Conservation (phyloP, 2,113 vertebrate genomes). For the Calonectris borealis region DNA sequence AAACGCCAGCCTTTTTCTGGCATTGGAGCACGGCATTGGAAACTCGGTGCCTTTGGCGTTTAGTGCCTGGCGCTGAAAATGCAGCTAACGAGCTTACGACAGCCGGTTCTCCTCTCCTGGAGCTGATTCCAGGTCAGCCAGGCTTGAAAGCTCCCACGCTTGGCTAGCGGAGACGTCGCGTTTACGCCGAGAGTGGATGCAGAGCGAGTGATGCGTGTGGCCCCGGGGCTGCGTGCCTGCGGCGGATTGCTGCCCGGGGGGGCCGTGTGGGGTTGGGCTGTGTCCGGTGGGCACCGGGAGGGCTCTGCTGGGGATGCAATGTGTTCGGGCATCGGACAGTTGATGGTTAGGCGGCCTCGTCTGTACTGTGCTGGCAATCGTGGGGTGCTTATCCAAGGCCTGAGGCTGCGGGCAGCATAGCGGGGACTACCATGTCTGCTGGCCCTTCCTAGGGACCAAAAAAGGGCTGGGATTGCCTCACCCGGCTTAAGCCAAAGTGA, state of each 20-base stretch:
- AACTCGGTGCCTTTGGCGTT: not conserved
- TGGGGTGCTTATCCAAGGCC: not conserved
- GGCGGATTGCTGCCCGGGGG: not conserved
- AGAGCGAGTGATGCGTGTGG: rapidly evolving
- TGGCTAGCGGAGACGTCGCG: rapidly evolving
- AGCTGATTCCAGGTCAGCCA: not conserved
- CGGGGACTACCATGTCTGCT: not conserved
- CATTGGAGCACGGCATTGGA: not conserved
- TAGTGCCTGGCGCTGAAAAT: not conserved
- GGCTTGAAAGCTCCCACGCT: not conserved
- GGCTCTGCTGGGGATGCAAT: no score
- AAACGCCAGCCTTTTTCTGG: not conserved
- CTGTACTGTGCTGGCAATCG: rapidly evolving
- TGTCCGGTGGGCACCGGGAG: not conserved
- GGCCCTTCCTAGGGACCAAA: not conserved
- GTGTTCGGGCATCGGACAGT: not conserved
- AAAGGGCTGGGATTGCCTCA: not conserved
- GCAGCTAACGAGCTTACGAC: not conserved
- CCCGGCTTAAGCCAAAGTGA: not conserved
- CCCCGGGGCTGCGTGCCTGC: not conserved
- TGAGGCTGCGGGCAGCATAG: not conserved
- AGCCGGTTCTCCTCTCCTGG: not conserved
- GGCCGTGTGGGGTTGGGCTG: not conserved
- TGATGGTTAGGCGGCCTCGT: not conserved
- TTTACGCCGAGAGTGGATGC: not conserved